Conservation (phyloP, 2,888 invertebrate species). For the Watsonalla binaria region DNA sequence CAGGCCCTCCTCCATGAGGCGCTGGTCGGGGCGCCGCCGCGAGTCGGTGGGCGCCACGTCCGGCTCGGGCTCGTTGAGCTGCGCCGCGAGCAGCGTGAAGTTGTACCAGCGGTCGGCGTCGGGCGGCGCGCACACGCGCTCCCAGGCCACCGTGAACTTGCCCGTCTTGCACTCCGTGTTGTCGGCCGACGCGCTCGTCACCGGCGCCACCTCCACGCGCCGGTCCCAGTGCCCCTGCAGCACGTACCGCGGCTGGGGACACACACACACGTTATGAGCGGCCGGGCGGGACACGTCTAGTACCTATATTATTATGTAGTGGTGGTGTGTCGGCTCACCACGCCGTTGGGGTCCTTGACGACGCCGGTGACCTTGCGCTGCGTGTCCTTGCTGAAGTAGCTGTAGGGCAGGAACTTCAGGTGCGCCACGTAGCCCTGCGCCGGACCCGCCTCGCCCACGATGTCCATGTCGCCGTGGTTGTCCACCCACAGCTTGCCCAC, state of each 20-base stretch:
- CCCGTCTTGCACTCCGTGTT: slow-evolving; percentile 97
- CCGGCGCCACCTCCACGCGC: slow-evolving; percentile 95
- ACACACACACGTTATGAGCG: not conserved
- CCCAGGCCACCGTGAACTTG: slow-evolving; percentile 91
- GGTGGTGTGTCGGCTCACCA: slow-evolving; percentile 65
- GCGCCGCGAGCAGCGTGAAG: slow-evolving; percentile 96
- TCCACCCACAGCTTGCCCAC: slow-evolving; percentile 99
- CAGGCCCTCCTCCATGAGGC: slow-evolving; percentile 96
- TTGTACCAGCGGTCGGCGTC: slow-evolving; percentile 89
- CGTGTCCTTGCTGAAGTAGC: slow-evolving; percentile 97
- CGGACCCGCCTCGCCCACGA: slow-evolving; percentile 87
- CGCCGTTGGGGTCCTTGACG: slow-evolving; percentile 84
- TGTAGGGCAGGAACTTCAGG: slow-evolving; percentile 98
- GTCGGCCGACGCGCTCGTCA: slow-evolving; percentile 84
- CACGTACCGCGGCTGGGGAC: slow-evolving; percentile 85
- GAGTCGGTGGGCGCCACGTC: slow-evolving; percentile 97
- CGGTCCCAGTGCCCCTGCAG: slow-evolving; percentile 96
- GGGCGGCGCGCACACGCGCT: slow-evolving; percentile 84
- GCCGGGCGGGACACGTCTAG: not conserved
- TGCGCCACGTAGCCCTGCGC: slow-evolving; percentile 95
- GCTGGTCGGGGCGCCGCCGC: slow-evolving; percentile 95
- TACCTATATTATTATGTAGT: too few relatives aligned
- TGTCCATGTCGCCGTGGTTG: slow-evolving; percentile 99
- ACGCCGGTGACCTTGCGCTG: slow-evolving; percentile 94
- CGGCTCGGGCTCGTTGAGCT: slow-evolving; percentile 96